Percentiles rank a stretch among this genome's conserved stretches.
These are phyloP conservation scores for Grammatotria lemairii DNA, from an alignment of 2,113 vertebrate species.

Conservation along the genomic window DNA sequence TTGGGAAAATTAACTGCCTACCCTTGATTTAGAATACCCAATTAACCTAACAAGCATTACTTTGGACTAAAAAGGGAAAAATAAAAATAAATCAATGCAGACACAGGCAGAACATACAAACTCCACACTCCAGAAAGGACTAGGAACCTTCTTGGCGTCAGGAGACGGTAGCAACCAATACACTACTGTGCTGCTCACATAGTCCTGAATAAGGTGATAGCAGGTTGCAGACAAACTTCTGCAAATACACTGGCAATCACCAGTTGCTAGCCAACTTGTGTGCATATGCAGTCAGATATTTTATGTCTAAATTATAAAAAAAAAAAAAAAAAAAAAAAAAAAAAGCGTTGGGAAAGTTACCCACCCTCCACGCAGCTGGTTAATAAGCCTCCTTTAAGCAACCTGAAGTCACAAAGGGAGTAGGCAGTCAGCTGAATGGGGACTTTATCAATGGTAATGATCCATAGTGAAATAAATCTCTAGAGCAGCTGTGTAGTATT, in stretches of 20 bases:
- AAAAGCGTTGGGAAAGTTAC: background rate
- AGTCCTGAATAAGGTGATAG: background rate
- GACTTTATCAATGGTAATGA: slow-evolving; percentile 52
- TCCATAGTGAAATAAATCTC: slow-evolving; percentile 53
- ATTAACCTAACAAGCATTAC: background rate
- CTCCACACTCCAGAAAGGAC: background rate
- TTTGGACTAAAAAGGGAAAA: background rate
- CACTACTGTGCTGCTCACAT: background rate
- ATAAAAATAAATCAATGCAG: background rate
- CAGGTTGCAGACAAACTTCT: too few species aligned
- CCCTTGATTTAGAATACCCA: background rate
- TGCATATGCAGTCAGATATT: background rate
- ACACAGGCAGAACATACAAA: background rate
- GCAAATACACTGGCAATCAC: background rate
- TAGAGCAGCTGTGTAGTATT: slow-evolving; percentile 37
- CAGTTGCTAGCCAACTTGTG: background rate
- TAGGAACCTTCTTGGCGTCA: background rate
- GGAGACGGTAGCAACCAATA: background rate
- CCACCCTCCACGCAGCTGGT: background rate
- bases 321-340: rapidly evolving
- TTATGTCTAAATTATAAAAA: background rate
- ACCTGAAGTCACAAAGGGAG: slow-evolving; percentile 9
- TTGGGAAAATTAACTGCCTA: background rate
- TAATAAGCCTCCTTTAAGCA: background rate
- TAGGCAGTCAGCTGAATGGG: background rate